Evolutionary conservation across 2,797 vertebrate species (phyloP).

Genomic region (Anableps anableps): DNA sequence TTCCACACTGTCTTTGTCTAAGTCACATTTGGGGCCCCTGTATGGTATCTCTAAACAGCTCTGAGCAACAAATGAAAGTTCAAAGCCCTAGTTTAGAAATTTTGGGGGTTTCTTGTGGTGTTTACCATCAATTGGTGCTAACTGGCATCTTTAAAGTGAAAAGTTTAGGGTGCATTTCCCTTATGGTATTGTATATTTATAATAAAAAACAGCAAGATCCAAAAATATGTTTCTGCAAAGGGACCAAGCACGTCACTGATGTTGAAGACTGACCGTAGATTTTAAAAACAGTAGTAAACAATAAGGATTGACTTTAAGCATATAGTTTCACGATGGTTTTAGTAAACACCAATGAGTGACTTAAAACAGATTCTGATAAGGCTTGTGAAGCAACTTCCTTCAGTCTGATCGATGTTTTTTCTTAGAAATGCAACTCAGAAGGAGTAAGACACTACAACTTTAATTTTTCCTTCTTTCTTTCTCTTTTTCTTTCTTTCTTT

Average conservation of each 20-base stretch:
- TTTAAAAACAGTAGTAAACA: background rate
- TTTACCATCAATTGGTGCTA: background rate
- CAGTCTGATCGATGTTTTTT: background rate
- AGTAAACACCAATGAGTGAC: background rate
- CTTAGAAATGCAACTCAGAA: background rate
- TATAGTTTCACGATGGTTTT: too few relatives aligned
- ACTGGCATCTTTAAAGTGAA: background rate
- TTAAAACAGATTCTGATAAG: too few relatives aligned
- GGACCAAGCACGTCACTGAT: background rate
- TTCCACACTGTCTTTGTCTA: slow-evolving; percentile 36
- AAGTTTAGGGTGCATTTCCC: background rate
- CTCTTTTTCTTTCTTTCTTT: too few relatives aligned
- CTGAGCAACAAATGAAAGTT: background rate
- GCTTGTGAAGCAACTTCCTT: background rate
- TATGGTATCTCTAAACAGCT: background rate
- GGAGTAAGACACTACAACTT: background rate
- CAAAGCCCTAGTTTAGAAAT: slow-evolving; percentile 1
- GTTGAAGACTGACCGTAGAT: background rate
- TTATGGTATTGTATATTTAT: background rate
- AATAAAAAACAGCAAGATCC: background rate
- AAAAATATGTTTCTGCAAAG: background rate
- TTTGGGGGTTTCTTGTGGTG: background rate
- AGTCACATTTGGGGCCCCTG: slow-evolving; percentile 43
- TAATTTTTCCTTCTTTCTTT: too few relatives aligned
- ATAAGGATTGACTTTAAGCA: background rate